Percentiles rank a stretch among this genome's conserved stretches.
phyloP scores from a whole-genome alignment of 1,140 invertebrate genomes.

The Papilio xuthus region DNA sequence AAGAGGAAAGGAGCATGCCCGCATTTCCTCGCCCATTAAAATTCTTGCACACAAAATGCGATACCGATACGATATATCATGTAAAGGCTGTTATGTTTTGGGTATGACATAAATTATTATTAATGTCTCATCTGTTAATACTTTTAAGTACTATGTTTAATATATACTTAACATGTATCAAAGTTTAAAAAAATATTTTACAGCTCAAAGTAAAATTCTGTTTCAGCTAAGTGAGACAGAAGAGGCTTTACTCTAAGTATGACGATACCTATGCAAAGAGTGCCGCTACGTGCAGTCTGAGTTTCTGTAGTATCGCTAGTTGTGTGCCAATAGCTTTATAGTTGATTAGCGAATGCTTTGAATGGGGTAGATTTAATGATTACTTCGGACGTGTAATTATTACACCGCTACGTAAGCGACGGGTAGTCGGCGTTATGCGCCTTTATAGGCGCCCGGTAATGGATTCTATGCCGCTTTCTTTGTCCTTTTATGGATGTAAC shows the following conservation, averaged over 20 bases:
- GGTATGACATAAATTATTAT: no score
- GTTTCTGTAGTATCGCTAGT: neutral
- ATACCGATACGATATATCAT: neutral
- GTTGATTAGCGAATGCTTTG: conserved; percentile 62
- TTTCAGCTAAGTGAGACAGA: no score
- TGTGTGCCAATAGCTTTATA: conserved; percentile 10
- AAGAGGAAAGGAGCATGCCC: conserved; percentile 37
- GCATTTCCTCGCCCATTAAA: conserved; percentile 55
- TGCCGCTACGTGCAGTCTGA: no score
- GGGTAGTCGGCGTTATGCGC: conserved; percentile 39
- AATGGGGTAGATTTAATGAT: conserved; percentile 60
- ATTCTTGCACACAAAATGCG: neutral
- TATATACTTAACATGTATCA: no score
- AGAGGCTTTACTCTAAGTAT: no score
- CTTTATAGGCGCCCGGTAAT: conserved; percentile 55
- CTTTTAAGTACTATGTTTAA: no score
- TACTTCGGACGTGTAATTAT: conserved; percentile 63
- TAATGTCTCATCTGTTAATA: no score
- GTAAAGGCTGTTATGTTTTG: no score
- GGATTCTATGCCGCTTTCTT: conserved; percentile 45
- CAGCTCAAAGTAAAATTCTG: no score
- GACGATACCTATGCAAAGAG: no score
- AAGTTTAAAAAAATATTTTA: no score
- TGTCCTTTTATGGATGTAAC: neutral
- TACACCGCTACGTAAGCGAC: conserved; percentile 48